These are phyloP conservation scores for Acrocephalus arundinaceus DNA, from an alignment of 2,113 vertebrate genomes.

Conservation along the genomic window DNA sequence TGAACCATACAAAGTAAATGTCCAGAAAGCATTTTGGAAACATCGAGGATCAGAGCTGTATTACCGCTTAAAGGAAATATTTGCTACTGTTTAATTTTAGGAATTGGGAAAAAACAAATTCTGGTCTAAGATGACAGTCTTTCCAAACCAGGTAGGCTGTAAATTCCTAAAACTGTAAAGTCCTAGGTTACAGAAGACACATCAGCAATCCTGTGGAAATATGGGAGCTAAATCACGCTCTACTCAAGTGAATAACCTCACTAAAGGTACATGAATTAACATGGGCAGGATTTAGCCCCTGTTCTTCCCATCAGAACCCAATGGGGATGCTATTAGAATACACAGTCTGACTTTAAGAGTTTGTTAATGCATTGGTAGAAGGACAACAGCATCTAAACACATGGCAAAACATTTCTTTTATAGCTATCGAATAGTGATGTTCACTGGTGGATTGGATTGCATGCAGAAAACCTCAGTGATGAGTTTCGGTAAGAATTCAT, in stretches of 20 bases:
- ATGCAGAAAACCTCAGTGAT: slow-evolving; percentile 54
- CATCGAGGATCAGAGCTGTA: not conserved
- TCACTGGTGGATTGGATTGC: slow-evolving; percentile 91
- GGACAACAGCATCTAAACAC: not conserved
- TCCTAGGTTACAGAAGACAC: not conserved
- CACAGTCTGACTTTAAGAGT: not conserved
- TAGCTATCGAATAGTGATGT: slow-evolving; percentile 76
- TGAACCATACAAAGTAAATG: not conserved
- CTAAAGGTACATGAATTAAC: not conserved
- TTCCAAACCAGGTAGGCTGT: not conserved
- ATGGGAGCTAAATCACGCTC: not conserved
- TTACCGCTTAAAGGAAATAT: not conserved
- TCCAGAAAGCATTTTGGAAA: not conserved
- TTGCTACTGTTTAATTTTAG: not conserved
- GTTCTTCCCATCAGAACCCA: not conserved
- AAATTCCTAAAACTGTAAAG: not conserved
- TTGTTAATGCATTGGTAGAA: not conserved
- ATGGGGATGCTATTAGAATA: not conserved
- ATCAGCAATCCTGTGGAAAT: not conserved
- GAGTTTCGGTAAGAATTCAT: slow-evolving; percentile 77
- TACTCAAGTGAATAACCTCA: not conserved
- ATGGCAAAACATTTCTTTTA: not conserved
- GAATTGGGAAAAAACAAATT: not conserved
- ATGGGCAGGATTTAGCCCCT: not conserved
- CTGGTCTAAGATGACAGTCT: not conserved